Conservation (phyloP, 2,888 invertebrate genomes). For the Cheilosia vernalis region DNA sequence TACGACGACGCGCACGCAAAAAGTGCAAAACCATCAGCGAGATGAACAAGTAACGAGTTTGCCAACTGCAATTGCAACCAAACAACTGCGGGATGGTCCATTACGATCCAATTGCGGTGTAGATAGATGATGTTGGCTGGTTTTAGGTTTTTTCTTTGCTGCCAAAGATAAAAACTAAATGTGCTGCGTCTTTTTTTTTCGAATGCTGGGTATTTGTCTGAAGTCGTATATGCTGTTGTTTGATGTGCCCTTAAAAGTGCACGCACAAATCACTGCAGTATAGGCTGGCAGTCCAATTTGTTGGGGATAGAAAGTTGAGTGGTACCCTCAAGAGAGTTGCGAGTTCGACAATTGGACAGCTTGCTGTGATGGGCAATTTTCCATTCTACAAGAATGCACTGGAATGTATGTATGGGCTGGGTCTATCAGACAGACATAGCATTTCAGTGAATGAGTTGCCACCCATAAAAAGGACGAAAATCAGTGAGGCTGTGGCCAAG, state of each 20-base stretch:
- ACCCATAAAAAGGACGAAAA: slow-evolving; percentile 8
- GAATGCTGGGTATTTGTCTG: slow-evolving; percentile 2
- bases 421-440: background rate
- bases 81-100: slow-evolving; percentile 54
- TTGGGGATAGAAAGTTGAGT: slow-evolving; percentile 72
- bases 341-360: slow-evolving; percentile 47
- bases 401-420: background rate
- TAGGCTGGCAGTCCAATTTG: slow-evolving; percentile 71
- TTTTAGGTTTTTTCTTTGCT: slow-evolving; percentile 23
- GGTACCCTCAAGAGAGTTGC: slow-evolving; percentile 50
- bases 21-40: slow-evolving; percentile 21
- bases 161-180: slow-evolving; percentile 34
- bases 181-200: slow-evolving; percentile 23
- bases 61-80: slow-evolving; percentile 46
- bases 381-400: slow-evolving; percentile 39
- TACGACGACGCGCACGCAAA: slow-evolving; percentile 6
- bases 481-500: background rate
- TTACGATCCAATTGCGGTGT: slow-evolving; percentile 50
- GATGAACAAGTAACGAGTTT: slow-evolving; percentile 63
- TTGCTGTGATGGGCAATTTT: slow-evolving; percentile 53
- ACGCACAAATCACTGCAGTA: slow-evolving; percentile 67
- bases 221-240: slow-evolving; percentile 19
- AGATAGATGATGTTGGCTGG: slow-evolving; percentile 29
- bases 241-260: slow-evolving; percentile 71
- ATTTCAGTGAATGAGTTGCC: background rate